Base-by-base conservation (phyloP, 2,888 invertebrate species). In the Nymphalis urticae region DNA sequence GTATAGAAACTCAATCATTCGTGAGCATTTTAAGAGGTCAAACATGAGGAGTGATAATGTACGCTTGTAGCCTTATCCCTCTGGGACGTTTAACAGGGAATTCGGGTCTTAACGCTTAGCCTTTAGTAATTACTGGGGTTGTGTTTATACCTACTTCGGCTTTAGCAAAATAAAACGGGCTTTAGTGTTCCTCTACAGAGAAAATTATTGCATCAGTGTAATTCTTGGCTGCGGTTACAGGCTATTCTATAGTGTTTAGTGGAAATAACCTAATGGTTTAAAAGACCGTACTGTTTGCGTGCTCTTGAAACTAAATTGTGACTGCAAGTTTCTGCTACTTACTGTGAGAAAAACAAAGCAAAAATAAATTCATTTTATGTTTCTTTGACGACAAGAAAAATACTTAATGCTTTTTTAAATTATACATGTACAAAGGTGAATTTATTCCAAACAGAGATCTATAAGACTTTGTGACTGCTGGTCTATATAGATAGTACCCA, bases 81-180 rank as follows among this genome's bases (percentile, higher is more conserved):
- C 61, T 75, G 85, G 86, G 86, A 81, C 87, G 80, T 85, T 90
- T 88, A 88, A 89, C 90, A 87, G 80, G 80, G 84, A 85, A 85
- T 90, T 87, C 79, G 85, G 88, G 85, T 82, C 85, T 89, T 83
- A 85, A 85, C 83, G 85, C 82, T 88, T 84, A 87, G 86, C 85
- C 88, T 82, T 69, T 71, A 80, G 88, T 91, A 91, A 92, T 91
- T 90, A 90, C 85, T 80, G 79, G 85, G 89, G 87, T 83, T 80
- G 84, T 81, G 81, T 84, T 83, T 80, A 81, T 84, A 82, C 80
- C 80, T 83, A 75, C 69, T 71, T 73, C 62, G 72, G 73, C 66
- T 73, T 65, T 69, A 69, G 64, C 76, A 69, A 75, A 77, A 75
- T 75, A 73, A 74, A 73, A 71, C 36, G 68, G 71, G 76, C 76